Evolutionary conservation across 2,888 invertebrate genomes (phyloP).

Genomic region (Aphidoletes aphidimyza): DNA sequence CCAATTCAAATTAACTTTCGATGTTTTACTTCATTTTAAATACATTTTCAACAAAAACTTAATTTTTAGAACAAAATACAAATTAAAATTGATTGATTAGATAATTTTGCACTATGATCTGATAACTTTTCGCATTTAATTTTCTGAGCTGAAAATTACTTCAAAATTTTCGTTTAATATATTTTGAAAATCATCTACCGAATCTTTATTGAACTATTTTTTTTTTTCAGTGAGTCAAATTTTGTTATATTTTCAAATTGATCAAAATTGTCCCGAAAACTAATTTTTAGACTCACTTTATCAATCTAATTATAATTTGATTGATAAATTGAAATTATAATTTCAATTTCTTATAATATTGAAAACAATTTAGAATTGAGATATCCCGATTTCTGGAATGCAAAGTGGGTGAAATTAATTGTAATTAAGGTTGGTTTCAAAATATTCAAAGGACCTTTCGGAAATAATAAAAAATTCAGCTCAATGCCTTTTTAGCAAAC

Average conservation of each 20-base stretch:
- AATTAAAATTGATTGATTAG: neutral
- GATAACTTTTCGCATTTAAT: neutral
- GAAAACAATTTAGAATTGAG: too few species aligned
- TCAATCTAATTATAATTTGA: too few species aligned
- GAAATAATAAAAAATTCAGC: neutral
- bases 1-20: slow-evolving; percentile 10
- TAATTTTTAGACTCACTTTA: too few species aligned
- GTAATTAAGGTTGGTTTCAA: too few species aligned
- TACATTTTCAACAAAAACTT: neutral
- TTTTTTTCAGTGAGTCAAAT: too few species aligned
- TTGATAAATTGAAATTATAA: too few species aligned
- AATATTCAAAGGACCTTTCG: neutral
- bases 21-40: neutral
- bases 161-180: neutral
- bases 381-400: too few species aligned
- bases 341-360: too few species aligned
- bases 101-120: neutral
- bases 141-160: neutral
- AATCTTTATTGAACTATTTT: neutral
- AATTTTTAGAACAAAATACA: too few species aligned
- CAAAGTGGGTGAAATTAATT: too few species aligned
- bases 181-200: neutral
- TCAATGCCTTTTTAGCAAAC: neutral
- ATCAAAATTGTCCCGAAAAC: too few species aligned
- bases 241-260: too few species aligned